Evolutionary conservation across 2,888 invertebrate species (phyloP).

Genomic region (Globia sparganii): DNA sequence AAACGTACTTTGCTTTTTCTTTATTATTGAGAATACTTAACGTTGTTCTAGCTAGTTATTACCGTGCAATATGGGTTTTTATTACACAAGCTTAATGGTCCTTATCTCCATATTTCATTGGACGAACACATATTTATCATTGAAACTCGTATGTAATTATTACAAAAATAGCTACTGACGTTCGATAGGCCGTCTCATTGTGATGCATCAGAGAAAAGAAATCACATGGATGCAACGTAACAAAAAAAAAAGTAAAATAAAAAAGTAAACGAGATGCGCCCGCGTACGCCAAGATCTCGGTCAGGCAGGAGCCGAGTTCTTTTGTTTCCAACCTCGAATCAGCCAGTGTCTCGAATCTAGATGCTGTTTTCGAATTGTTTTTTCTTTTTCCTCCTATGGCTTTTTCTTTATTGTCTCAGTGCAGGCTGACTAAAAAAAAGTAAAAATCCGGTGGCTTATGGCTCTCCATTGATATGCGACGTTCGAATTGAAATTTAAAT

Average conservation of each 20-base stretch:
- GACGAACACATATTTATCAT: slow-evolving; percentile 57
- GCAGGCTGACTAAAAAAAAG: slow-evolving; percentile 84
- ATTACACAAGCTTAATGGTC: slow-evolving; percentile 16
- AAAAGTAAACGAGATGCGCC: slow-evolving; percentile 84
- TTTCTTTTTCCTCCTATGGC: slow-evolving; percentile 82
- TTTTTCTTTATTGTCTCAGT: slow-evolving; percentile 90
- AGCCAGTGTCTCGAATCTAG: slow-evolving; percentile 90
- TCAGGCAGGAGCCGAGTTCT: slow-evolving; percentile 89
- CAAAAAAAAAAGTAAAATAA: slow-evolving; percentile 78
- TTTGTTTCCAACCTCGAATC: slow-evolving; percentile 90
- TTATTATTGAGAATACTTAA: slow-evolving; percentile 21
- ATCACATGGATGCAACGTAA: slow-evolving; percentile 86
- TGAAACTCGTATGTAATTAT: slow-evolving; percentile 78
- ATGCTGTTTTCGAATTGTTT: slow-evolving; percentile 86
- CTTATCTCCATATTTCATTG: slow-evolving; percentile 42
- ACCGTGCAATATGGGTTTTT: slow-evolving; percentile 41
- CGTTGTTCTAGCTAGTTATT: slow-evolving; percentile 35
- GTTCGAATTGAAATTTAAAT: slow-evolving; percentile 90
- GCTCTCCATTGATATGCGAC: slow-evolving; percentile 90
- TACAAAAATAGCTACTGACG: slow-evolving; percentile 85
- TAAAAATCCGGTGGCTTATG: slow-evolving; percentile 89
- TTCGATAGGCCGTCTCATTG: slow-evolving; percentile 87
- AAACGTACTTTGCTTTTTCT: slow-evolving; percentile 32
- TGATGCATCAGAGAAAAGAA: slow-evolving; percentile 88
- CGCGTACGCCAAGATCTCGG: slow-evolving; percentile 90